Evolutionary conservation across 2,113 vertebrate species (phyloP).

Genomic region (Cairina moschata): DNA sequence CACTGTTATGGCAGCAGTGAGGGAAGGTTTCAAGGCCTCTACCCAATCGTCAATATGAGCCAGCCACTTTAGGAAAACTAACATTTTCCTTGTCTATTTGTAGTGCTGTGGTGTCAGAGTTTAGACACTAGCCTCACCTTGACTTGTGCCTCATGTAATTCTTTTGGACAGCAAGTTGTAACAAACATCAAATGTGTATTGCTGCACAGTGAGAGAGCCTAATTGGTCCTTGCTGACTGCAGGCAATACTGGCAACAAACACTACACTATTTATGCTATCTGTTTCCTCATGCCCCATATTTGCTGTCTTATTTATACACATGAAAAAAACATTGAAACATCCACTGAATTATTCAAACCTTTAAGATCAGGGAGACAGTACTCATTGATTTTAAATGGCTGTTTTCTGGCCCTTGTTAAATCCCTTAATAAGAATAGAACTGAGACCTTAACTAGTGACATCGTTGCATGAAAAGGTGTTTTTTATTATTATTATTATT

Average conservation of each 20-base stretch:
- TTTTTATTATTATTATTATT: no score
- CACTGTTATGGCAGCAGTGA: neutral
- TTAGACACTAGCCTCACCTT: neutral
- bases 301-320: neutral
- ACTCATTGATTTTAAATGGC: neutral
- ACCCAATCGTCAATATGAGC: neutral
- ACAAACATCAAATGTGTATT: neutral
- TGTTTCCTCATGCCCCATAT: neutral
- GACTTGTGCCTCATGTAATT: neutral
- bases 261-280: conserved; percentile 58
- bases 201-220: neutral
- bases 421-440: neutral
- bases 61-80: neutral
- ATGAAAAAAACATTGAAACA: conserved; percentile 21
- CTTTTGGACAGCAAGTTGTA: neutral
- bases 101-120: neutral
- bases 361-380: neutral
- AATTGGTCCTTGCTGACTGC: conserved; percentile 58
- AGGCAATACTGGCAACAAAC: conserved; percentile 54
- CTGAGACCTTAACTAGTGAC: neutral
- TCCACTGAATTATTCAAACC: conserved; percentile 7
- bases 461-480: neutral
- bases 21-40: neutral
- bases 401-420: neutral
- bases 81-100: neutral